Conservation (phyloP, 2,797 vertebrate genomes). For the Gymnoscopelus braueri region DNA sequence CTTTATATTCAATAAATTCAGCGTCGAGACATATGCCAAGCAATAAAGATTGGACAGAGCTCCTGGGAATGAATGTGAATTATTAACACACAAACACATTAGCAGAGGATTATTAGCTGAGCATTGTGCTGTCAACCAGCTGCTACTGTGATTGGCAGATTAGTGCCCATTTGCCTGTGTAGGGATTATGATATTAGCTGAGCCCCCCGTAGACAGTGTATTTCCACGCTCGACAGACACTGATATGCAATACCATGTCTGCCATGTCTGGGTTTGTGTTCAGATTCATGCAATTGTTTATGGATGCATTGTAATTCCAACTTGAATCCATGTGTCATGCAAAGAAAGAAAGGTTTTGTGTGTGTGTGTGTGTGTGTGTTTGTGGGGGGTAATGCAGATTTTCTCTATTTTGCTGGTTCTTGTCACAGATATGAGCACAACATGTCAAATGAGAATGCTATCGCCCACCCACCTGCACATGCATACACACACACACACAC, state of each 20-base stretch:
- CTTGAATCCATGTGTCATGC: too few relatives aligned
- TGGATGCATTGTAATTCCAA: slow-evolving; percentile 16
- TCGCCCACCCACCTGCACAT: not conserved
- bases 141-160: slow-evolving; percentile 61
- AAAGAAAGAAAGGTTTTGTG: not conserved
- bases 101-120: slow-evolving; percentile 60
- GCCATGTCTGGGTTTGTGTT: slow-evolving; percentile 34
- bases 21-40: slow-evolving; percentile 13
- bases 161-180: slow-evolving; percentile 51
- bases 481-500: not conserved
- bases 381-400: not conserved
- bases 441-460: not conserved
- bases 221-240: slow-evolving; percentile 23
- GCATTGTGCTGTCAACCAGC: slow-evolving; percentile 49
- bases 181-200: slow-evolving; percentile 51
- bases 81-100: slow-evolving; percentile 61
- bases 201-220: slow-evolving; percentile 30
- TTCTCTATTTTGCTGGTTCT: too few relatives aligned
- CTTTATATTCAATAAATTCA: slow-evolving; percentile 1
- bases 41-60: slow-evolving; percentile 21
- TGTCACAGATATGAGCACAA: not conserved
- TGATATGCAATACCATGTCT: slow-evolving; percentile 13
- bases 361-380: slow-evolving; percentile 23
- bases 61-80: slow-evolving; percentile 34
- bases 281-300: slow-evolving; percentile 29